Percentiles rank a stretch among this genome's conserved stretches.
Evolutionary conservation across 2,797 vertebrate species (phyloP).

Genomic region (Bucorvus abyssinicus): DNA sequence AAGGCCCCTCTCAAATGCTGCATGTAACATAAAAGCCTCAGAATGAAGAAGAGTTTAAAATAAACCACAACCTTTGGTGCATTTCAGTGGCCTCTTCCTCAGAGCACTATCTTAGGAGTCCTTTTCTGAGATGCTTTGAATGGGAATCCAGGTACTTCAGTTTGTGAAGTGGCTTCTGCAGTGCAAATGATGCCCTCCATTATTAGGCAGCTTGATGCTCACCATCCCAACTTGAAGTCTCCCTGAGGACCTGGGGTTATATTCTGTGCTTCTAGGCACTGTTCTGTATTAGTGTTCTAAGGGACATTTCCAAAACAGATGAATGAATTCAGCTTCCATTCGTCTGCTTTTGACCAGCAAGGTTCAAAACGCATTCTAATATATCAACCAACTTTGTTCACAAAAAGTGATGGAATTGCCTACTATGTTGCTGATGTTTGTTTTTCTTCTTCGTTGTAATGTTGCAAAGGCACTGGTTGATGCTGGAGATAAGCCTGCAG

Average conservation of each 20-base stretch:
- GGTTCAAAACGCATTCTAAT: neutral
- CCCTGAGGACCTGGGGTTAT: neutral
- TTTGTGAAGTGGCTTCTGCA: neutral
- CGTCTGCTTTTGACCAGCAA: neutral
- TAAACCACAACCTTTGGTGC: neutral
- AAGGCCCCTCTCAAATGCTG: neutral
- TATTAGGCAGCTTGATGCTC: neutral
- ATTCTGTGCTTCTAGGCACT: neutral
- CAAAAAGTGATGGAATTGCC: neutral
- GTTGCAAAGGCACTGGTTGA: conserved; percentile 88
- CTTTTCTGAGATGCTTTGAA: neutral
- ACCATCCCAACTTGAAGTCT: neutral
- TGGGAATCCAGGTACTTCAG: neutral
- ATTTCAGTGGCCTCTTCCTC: neutral
- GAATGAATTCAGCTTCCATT: neutral
- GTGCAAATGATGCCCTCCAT: neutral
- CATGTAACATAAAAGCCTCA: neutral
- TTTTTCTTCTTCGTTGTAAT: neutral
- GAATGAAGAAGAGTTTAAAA: neutral
- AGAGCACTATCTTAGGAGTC: neutral
- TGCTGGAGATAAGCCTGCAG: conserved; percentile 87
- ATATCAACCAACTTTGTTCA: neutral
- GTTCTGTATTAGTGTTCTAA: neutral
- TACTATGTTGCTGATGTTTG: neutral
- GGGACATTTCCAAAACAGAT: neutral